These are phyloP conservation scores for Dendrolimus pini DNA, from an alignment of 2,888 invertebrate species.

Conservation along the genomic window DNA sequence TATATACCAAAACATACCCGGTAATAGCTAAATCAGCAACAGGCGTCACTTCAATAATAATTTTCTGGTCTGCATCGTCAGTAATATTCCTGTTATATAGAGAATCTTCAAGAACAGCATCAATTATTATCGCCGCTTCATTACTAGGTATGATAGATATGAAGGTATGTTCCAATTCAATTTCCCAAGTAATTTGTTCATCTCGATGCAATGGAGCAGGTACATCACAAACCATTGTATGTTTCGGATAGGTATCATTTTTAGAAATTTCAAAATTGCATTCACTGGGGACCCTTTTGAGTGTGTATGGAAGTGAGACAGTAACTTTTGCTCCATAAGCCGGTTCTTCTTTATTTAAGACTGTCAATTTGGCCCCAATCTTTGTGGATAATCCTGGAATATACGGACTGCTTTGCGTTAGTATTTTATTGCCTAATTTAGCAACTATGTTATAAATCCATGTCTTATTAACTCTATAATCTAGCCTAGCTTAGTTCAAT, in stretches of 20 bases:
- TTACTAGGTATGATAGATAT: slow-evolving; percentile 18
- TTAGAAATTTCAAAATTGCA: slow-evolving; percentile 34
- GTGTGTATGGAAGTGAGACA: slow-evolving; percentile 40
- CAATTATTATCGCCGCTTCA: slow-evolving; percentile 28
- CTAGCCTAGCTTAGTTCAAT: no score
- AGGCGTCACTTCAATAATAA: slow-evolving; percentile 34
- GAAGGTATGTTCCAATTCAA: slow-evolving; percentile 52
- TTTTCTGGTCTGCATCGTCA: slow-evolving; percentile 23
- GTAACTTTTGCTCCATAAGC: slow-evolving; percentile 52
- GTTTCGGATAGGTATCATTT: slow-evolving; percentile 2
- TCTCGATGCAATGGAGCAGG: slow-evolving; percentile 46
- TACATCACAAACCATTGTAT: slow-evolving; percentile 43
- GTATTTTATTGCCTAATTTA: neutral
- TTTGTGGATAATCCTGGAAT: slow-evolving; percentile 46
- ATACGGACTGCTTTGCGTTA: slow-evolving; percentile 34
- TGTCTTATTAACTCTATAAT: no score
- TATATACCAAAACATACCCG: slow-evolving; percentile 35
- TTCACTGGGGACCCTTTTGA: slow-evolving; percentile 46
- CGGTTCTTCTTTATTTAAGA: slow-evolving; percentile 55
- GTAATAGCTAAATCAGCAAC: slow-evolving; percentile 37
- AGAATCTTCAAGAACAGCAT: slow-evolving; percentile 38
- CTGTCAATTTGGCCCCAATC: slow-evolving; percentile 43
- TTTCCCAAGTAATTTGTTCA: slow-evolving; percentile 38
- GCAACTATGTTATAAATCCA: no score
- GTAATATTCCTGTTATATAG: slow-evolving; percentile 39